Evolutionary conservation across 2,888 invertebrate species (phyloP).

Genomic region (Cephus runcator): DNA sequence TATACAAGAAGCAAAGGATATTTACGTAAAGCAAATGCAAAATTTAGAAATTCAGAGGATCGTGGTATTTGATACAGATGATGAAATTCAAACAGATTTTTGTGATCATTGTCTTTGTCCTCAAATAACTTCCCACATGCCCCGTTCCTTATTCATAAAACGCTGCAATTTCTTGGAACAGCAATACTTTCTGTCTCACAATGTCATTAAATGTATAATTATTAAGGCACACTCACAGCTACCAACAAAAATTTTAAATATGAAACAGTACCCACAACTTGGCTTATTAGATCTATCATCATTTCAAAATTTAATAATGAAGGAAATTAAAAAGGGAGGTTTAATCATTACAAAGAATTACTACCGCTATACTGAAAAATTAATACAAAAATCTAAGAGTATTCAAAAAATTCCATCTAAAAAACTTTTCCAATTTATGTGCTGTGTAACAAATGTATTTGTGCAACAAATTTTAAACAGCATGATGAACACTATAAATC

Average conservation of each 20-base stretch:
- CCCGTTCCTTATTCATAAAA: slow-evolving; percentile 27
- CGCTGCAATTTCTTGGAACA: slow-evolving; percentile 30
- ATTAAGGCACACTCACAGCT: slow-evolving; percentile 57
- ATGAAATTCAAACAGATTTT: background rate
- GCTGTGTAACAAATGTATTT: slow-evolving; percentile 66
- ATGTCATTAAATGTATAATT: slow-evolving; percentile 44
- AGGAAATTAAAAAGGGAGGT: slow-evolving; percentile 60
- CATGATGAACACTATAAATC: slow-evolving; percentile 75
- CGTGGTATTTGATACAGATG: background rate
- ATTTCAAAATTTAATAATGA: slow-evolving; percentile 47
- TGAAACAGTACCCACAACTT: slow-evolving; percentile 39
- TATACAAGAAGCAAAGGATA: slow-evolving; percentile 45
- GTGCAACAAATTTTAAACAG: slow-evolving; percentile 74
- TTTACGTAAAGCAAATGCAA: slow-evolving; percentile 45
- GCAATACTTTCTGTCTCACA: slow-evolving; percentile 51
- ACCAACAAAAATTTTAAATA: slow-evolving; percentile 60
- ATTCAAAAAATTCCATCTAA: slow-evolving; percentile 46
- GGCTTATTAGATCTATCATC: slow-evolving; percentile 43
- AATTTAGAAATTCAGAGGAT: slow-evolving; percentile 18
- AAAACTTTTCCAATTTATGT: slow-evolving; percentile 58
- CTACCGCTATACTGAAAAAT: slow-evolving; percentile 62
- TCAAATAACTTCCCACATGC: background rate
- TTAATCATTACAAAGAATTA: slow-evolving; percentile 63
- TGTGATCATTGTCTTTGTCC: background rate
- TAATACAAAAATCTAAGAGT: slow-evolving; percentile 35